Evolutionary conservation across 2,113 vertebrate genomes (phyloP), one percentile per base, ranked within the genome.

Genomic region (Zapornia atra): DNA sequence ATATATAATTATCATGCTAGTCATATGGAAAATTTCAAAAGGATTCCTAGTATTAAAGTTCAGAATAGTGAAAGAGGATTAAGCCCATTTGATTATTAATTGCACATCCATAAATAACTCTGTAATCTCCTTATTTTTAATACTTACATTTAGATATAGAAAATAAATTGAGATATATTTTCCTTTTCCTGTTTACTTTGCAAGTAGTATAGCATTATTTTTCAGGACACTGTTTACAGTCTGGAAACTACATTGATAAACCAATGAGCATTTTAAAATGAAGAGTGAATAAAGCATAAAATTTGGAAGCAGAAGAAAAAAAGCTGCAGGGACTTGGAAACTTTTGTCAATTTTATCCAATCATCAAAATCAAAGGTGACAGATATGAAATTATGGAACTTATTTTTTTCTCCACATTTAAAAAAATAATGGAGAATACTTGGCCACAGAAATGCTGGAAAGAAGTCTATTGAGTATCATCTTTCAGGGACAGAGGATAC

Each of bases 51-150:
- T 77, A 90, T 33, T 90, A 40, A 91, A 79, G 70, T 88, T 94
- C 40, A 72, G 70, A 95, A 53, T 36, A 66, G 15, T 24, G 15
- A 75, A 95, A 88, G 64, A 94, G 44, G 75, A 96, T 96, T 97
- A 81, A 78, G 26, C 14, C 71, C 46, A 29, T 81, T 90, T 88
- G 76, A 90, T 61, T 86, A 46, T 90, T 90, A 90, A 93, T 60
- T 94, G n/a, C 12, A 65, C 15, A 75, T 86, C 61, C 40, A 84
- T 79, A 92, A 93, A 65, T 84, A 96, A 71, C 60, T 82, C 61
- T 72, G 6, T 76, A 94, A 93, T 96, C 90, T 92, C 42, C 56
- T 88, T 92, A 79, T 84, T 95, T 93, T 64, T 73, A 84, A 48
- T 82, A 44, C 10, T 70, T 78, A 73, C 3, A 59, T 82, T 93